Base-by-base conservation (phyloP, 1,140 invertebrate species). In the Drosophila burlai region DNA sequence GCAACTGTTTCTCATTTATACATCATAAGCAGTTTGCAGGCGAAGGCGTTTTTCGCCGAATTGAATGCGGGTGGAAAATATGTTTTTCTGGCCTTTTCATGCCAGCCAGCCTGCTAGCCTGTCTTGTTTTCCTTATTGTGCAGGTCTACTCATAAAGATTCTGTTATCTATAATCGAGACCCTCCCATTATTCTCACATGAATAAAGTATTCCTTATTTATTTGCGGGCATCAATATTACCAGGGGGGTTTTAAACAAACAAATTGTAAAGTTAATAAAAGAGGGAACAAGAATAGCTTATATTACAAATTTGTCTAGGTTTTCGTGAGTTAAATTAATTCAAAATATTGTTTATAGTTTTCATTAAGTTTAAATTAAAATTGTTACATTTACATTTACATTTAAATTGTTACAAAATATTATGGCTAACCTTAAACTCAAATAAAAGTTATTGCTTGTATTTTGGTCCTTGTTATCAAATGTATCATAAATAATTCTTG, bases 21-120 rank as follows among this genome's bases (percentile, higher is more conserved):
- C 73, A 84, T 80, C 61, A 80, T 81, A 83, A 83, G 81, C 74
- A 84, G 60, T 83, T 84, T 72, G 54, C 45, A 42, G n/a, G 18
- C 42, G 43, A 65, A 46, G 65, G 77, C 81, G 65, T 80, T 80
- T 31, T 40, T n/a, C 46, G 24, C 47, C 36, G 47, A 62, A 68
- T 68, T 60, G 64, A 55, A 80, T 68, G 69, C 31, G 66, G 67
- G 36, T 62, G 62, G 59, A 61, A 76, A 78, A 77, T 77, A 77
- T 62, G 75, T 73, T 73, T 66, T 73, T 52, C 46, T 52, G 16
- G 47, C 47, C 47, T 10, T 49, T 49, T 49, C 24, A 13, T 26
- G 46, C 46, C 46, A 26, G 18, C 3, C 45, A 15, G 21, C 16
- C 61, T 16, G 46, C 26, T 5, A 26, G 26, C 31, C 31, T 9